Evolutionary conservation across 2,888 invertebrate genomes (phyloP).

Genomic region (Plagodis pulveraria): DNA sequence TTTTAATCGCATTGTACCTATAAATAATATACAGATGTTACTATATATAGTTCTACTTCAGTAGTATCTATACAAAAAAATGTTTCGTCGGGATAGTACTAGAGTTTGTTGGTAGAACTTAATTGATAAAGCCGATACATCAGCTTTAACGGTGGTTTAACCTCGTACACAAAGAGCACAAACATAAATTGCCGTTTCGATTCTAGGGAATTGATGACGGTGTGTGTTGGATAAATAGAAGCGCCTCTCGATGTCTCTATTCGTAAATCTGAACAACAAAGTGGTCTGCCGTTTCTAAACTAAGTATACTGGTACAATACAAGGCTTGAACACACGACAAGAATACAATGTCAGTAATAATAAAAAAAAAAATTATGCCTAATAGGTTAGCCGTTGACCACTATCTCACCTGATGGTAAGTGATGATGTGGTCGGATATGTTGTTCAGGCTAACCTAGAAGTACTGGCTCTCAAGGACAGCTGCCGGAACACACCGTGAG

Average conservation of each 20-base stretch:
- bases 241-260: slow-evolving; percentile 10
- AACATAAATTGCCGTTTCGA: slow-evolving; percentile 26
- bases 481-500: too few species aligned
- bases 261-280: slow-evolving; percentile 3
- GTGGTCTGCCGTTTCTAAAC: slow-evolving; percentile 4
- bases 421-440: too few species aligned
- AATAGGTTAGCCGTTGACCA: too few species aligned
- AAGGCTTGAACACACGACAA: too few species aligned
- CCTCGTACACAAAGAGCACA: slow-evolving; percentile 13
- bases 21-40: not conserved
- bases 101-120: slow-evolving; percentile 11
- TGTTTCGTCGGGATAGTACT: slow-evolving; percentile 9
- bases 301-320: not conserved
- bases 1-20: too few species aligned
- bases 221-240: slow-evolving; percentile 11
- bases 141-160: slow-evolving; percentile 23
- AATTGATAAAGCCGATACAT: slow-evolving; percentile 26
- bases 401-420: too few species aligned
- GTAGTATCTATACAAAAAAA: slow-evolving; percentile 18
- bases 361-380: too few species aligned
- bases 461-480: too few species aligned
- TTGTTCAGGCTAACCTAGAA: too few species aligned
- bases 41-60: not conserved
- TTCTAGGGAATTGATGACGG: slow-evolving; percentile 22
- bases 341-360: too few species aligned